Conservation (phyloP, 2,113 vertebrate species). For the Crotalus horridus region DNA sequence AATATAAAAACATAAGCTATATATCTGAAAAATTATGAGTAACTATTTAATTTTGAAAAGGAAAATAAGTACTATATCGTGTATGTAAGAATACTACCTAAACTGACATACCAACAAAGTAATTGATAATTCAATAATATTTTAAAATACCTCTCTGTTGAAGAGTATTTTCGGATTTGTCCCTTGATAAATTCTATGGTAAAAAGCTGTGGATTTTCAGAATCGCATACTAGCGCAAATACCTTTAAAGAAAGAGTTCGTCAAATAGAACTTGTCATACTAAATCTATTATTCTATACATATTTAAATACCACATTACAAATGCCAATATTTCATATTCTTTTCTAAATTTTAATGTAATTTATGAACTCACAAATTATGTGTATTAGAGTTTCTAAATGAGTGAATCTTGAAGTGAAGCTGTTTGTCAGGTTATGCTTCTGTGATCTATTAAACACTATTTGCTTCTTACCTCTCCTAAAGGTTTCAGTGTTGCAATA, state of each 20-base stretch:
- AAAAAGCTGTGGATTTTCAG: slow-evolving; percentile 95
- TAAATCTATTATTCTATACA: background rate
- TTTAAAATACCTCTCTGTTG: slow-evolving; percentile 89
- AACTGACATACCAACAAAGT: background rate
- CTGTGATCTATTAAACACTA: too few relatives aligned
- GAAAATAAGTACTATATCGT: background rate
- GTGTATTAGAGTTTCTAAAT: background rate
- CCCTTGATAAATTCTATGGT: slow-evolving; percentile 96
- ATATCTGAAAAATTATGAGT: background rate
- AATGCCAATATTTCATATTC: background rate
- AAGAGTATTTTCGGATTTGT: slow-evolving; percentile 92
- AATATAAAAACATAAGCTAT: background rate
- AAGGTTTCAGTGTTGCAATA: slow-evolving; percentile 93
- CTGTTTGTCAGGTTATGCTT: background rate
- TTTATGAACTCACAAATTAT: background rate
- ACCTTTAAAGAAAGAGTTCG: slow-evolving; percentile 71
- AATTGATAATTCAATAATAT: slow-evolving; percentile 5
- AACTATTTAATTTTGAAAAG: background rate
- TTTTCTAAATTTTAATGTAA: background rate
- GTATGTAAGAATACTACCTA: background rate
- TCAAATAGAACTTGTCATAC: slow-evolving; percentile 4
- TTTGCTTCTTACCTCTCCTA: slow-evolving; percentile 84
- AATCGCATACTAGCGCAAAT: slow-evolving; percentile 93
- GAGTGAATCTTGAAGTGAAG: background rate
- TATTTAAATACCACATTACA: background rate